Evolutionary conservation across 2,113 vertebrate genomes (phyloP).

Genomic region (Anhinga anhinga): DNA sequence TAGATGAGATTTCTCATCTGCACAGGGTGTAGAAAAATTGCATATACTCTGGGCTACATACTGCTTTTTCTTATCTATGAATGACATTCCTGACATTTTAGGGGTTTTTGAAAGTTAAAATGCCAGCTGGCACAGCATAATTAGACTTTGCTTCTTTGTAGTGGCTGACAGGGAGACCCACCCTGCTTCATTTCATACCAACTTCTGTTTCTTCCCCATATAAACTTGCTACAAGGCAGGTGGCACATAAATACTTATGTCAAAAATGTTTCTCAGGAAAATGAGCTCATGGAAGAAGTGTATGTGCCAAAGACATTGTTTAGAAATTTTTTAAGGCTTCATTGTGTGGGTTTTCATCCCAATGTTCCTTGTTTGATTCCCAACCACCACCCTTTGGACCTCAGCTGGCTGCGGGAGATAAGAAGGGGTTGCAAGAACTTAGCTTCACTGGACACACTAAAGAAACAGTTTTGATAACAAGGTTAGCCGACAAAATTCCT

Average conservation of each 20-base stretch:
- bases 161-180: not conserved
- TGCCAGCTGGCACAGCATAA: slow-evolving; percentile 19
- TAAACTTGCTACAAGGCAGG: not conserved
- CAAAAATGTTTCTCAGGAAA: not conserved
- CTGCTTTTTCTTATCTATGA: not conserved
- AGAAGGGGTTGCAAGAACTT: not conserved
- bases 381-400: not conserved
- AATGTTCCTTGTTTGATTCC: not conserved
- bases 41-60: not conserved
- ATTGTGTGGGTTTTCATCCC: not conserved
- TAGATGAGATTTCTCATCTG: not conserved
- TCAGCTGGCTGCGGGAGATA: not conserved
- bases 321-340: not conserved
- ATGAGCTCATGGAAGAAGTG: not conserved
- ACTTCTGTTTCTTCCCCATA: not conserved
- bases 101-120: not conserved
- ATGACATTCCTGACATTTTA: slow-evolving; percentile 41
- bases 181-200: not conserved
- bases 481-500: not conserved
- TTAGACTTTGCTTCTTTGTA: not conserved
- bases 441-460: not conserved
- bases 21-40: not conserved
- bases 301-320: not conserved
- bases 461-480: not conserved
- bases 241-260: not conserved